phyloP scores from a whole-genome alignment of 2,888 invertebrate genomes.

The Netelia fuscicornis region DNA sequence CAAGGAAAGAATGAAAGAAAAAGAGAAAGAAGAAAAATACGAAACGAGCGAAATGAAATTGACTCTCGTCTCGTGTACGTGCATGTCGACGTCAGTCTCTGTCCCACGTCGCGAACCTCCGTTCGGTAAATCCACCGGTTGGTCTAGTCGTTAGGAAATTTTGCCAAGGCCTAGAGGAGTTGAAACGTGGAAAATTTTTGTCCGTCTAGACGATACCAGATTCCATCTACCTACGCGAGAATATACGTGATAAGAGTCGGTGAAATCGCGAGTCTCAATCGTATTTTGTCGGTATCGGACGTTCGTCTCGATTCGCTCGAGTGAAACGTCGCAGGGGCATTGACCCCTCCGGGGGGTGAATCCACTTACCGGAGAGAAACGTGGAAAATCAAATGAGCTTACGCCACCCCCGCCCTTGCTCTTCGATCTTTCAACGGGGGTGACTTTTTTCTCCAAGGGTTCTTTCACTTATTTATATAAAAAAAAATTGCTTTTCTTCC shows the following conservation, averaged over 20 bases:
- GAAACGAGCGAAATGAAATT: conserved; percentile 10
- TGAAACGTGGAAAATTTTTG: not conserved
- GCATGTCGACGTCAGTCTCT: not conserved
- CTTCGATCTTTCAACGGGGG: not conserved
- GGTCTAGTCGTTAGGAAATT: not conserved
- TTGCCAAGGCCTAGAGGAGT: not conserved
- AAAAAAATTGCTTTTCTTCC: not conserved
- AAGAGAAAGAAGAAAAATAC: conserved; percentile 1
- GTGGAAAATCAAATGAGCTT: not conserved
- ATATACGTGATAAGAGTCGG: no score
- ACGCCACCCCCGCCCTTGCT: no score
- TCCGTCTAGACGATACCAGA: not conserved
- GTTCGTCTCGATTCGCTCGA: not conserved
- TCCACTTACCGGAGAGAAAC: not conserved
- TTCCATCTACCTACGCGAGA: not conserved
- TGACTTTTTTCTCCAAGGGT: not conserved
- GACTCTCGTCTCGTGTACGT: not conserved
- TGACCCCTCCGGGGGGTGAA: not conserved
- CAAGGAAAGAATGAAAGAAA: not conserved
- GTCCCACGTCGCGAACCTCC: not conserved
- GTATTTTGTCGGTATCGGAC: not conserved
- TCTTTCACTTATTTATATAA: not conserved
- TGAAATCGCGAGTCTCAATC: not conserved
- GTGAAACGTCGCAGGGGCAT: not conserved
- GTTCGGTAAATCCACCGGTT: not conserved